A percentile compares a stretch with the other conserved stretches of the same genome.
These are phyloP conservation scores for Onychomys leucogaster DNA, from an alignment of 2,797 vertebrate species.

Conservation along the genomic window DNA sequence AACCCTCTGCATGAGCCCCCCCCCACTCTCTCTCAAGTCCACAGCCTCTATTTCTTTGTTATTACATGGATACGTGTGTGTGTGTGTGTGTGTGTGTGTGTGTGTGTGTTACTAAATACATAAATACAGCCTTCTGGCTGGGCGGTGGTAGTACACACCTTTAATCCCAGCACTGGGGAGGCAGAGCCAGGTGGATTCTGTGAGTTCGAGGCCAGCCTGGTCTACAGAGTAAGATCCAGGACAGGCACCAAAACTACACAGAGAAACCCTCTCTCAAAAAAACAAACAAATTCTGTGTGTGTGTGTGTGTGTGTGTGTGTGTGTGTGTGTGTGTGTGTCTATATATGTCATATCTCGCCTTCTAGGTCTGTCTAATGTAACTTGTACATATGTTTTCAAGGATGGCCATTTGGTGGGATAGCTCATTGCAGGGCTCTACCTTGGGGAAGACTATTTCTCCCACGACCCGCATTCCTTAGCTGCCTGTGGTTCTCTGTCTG, in stretches of 20 bases:
- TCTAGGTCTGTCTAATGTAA: neutral
- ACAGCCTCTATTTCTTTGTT: neutral
- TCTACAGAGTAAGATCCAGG: too few relatives aligned
- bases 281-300: too few relatives aligned
- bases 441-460: neutral
- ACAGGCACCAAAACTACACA: too few relatives aligned
- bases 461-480: too few relatives aligned
- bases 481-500: neutral
- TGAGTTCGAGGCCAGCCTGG: too few relatives aligned
- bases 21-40: too few relatives aligned
- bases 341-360: too few relatives aligned
- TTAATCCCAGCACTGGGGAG: too few relatives aligned
- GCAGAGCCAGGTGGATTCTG: too few relatives aligned
- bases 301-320: neutral
- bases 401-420: neutral
- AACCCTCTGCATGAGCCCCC: neutral
- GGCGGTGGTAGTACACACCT: too few relatives aligned
- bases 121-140: neutral
- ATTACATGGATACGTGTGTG: neutral
- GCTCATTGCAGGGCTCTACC: neutral
- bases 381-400: neutral
- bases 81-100: neutral
- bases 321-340: neutral
- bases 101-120: neutral
- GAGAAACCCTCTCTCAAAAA: too few relatives aligned